A percentile compares a stretch with the other conserved stretches of the same genome.
Conservation (phyloP, 2,113 vertebrate genomes). For the Procavia capensis region DNA sequence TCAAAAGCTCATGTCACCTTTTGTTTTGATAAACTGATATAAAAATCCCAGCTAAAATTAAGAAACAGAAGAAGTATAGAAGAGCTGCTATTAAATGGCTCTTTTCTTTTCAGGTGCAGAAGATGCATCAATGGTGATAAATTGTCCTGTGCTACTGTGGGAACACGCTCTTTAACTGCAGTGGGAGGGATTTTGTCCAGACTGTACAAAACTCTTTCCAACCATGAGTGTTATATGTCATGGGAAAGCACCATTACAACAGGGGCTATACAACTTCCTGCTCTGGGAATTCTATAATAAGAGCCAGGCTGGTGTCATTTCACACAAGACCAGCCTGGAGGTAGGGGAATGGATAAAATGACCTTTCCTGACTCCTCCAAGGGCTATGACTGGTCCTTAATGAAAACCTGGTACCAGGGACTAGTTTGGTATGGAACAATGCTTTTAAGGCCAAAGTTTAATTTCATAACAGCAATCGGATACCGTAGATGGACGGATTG, state of each 20-base stretch:
- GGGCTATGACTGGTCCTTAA: constrained; percentile 71
- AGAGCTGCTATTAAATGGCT: rapidly evolving
- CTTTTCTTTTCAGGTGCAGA: neutral
- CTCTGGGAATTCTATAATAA: constrained; percentile 78
- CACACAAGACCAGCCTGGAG: constrained; percentile 78
- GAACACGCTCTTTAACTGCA: neutral
- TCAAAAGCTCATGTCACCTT: neutral
- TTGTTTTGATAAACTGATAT: neutral
- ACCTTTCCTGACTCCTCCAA: constrained; percentile 74
- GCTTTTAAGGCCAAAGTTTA: constrained; percentile 80
- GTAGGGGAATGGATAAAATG: constrained; percentile 78
- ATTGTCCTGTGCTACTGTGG: neutral
- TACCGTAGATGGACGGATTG: constrained; percentile 66
- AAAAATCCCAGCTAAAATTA: neutral
- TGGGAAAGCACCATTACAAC: constrained; percentile 58
- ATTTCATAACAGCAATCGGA: constrained; percentile 80
- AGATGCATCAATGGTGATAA: rapidly evolving
- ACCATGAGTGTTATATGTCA: constrained; percentile 42
- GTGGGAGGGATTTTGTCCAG: constrained; percentile 17
- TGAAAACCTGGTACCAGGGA: constrained; percentile 79
- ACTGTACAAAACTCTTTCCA: constrained; percentile 51
- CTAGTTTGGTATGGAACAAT: constrained; percentile 63
- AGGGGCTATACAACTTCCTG: constrained; percentile 66
- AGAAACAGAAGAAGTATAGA: neutral
- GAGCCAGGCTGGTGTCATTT: constrained; percentile 79